These are phyloP conservation scores for Oreochromis aureus DNA, from an alignment of 2,113 vertebrate genomes.

Conservation along the genomic window DNA sequence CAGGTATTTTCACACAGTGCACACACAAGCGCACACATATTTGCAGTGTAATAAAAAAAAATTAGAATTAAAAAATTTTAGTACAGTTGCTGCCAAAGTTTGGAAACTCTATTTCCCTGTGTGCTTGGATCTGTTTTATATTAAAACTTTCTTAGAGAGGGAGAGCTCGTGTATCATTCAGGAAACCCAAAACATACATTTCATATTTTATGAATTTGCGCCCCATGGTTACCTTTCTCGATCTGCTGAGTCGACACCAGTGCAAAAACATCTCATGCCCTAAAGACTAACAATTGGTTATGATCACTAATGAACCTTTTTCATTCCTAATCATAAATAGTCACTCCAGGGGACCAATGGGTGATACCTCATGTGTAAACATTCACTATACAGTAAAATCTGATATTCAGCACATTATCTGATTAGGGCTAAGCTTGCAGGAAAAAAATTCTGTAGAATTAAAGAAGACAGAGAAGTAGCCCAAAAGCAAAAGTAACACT, in stretches of 20 bases:
- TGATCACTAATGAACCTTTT: conserved; percentile 56
- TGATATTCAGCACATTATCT: conserved; percentile 48
- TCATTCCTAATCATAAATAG: conserved; percentile 42
- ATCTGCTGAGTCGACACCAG: conserved; percentile 39
- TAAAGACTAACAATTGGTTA: conserved; percentile 28
- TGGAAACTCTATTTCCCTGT: not conserved
- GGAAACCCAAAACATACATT: not conserved
- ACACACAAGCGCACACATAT: not conserved
- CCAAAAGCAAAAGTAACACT: not conserved
- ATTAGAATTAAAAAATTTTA: fast-evolving
- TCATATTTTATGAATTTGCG: conserved; percentile 51
- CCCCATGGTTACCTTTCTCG: conserved; percentile 27
- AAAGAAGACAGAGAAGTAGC: not conserved
- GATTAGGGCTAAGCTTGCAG: conserved; percentile 13
- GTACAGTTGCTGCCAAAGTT: not conserved
- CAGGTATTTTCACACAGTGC: not conserved
- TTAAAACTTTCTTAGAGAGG: not conserved
- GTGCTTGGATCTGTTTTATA: not conserved
- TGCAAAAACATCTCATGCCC: conserved; percentile 55
- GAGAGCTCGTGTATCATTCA: not conserved
- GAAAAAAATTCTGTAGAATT: not conserved
- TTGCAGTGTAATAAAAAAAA: not conserved
- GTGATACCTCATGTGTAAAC: conserved; percentile 30
- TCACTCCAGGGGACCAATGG: conserved; percentile 55
- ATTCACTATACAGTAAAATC: conserved; percentile 12